Evolutionary conservation across 1,140 invertebrate genomes (phyloP).

Genomic region (Megathymus violae): DNA sequence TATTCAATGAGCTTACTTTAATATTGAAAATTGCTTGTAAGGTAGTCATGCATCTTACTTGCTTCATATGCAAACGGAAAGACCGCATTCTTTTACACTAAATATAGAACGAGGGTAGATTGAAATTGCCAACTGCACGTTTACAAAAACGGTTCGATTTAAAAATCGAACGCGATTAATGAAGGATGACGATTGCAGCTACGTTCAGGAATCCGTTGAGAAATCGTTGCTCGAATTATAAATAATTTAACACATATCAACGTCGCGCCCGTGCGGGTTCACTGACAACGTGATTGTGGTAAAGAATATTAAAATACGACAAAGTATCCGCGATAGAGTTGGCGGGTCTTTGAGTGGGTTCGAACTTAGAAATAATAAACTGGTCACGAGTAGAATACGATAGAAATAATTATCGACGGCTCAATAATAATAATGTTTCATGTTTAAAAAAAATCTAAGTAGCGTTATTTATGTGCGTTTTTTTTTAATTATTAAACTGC

Average conservation of each 20-base stretch:
- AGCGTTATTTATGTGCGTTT: too few species aligned
- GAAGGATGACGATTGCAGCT: slow-evolving; percentile 68
- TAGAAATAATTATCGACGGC: too few species aligned
- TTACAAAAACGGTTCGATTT: slow-evolving; percentile 53
- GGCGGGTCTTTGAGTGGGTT: background rate
- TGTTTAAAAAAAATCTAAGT: too few species aligned
- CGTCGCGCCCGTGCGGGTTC: slow-evolving; percentile 42
- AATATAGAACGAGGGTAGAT: slow-evolving; percentile 33
- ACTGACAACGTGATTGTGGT: slow-evolving; percentile 29
- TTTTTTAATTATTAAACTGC: too few species aligned
- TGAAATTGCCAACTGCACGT: slow-evolving; percentile 24
- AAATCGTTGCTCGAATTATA: slow-evolving; percentile 67
- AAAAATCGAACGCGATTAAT: slow-evolving; percentile 65
- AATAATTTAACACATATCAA: slow-evolving; percentile 66
- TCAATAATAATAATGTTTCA: too few species aligned
- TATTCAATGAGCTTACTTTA: too few species aligned
- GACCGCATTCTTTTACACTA: slow-evolving; percentile 16
- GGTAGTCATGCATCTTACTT: slow-evolving; percentile 2
- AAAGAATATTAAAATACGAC: slow-evolving; percentile 21
- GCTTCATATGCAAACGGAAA: slow-evolving; percentile 22
- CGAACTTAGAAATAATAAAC: background rate
- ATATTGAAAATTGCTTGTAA: background rate
- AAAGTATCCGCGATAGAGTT: slow-evolving; percentile 5
- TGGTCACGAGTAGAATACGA: too few species aligned
- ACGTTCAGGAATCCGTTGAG: slow-evolving; percentile 78